phyloP scores from a whole-genome alignment of 2,888 invertebrate species.

The Mylabris sibirica region DNA sequence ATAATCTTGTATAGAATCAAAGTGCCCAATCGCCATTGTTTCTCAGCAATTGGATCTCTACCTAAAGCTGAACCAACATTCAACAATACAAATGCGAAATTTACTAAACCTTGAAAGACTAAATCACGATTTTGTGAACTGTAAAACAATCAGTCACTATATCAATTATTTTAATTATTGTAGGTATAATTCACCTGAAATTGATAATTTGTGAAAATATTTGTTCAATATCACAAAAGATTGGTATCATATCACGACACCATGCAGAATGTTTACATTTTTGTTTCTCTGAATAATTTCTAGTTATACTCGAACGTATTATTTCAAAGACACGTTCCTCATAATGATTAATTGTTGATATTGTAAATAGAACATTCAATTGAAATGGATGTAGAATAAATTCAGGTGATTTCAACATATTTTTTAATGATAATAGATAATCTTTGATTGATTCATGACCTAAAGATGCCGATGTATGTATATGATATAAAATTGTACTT shows the following conservation, averaged over 20 bases:
- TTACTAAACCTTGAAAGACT: conserved; percentile 60
- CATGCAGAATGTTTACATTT: conserved; percentile 62
- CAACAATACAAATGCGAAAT: conserved; percentile 60
- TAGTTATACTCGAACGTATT: conserved; percentile 52
- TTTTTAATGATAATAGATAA: conserved; percentile 62
- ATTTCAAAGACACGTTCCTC: conserved; percentile 62
- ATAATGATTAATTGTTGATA: conserved; percentile 61
- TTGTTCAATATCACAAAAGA: conserved; percentile 56
- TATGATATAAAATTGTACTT: conserved; percentile 69
- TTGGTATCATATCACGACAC: conserved; percentile 63
- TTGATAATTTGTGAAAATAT: conserved; percentile 62
- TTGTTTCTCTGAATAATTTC: conserved; percentile 53
- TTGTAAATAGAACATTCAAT: conserved; percentile 67
- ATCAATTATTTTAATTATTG: conserved; percentile 13
- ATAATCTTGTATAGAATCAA: conserved; percentile 68
- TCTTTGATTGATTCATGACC: conserved; percentile 62
- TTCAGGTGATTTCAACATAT: conserved; percentile 65
- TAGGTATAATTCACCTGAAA: conserved; percentile 60
- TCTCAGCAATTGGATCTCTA: conserved; percentile 53
- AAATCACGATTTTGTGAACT: conserved; percentile 63
- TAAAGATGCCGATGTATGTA: conserved; percentile 61
- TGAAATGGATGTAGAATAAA: conserved; percentile 70
- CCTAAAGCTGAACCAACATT: conserved; percentile 53
- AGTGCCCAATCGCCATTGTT: conserved; percentile 64
- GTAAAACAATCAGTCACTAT: conserved; percentile 25